These are phyloP conservation scores for Elanus axillaris DNA, from an alignment of 2,113 vertebrate genomes.

Conservation along the genomic window DNA sequence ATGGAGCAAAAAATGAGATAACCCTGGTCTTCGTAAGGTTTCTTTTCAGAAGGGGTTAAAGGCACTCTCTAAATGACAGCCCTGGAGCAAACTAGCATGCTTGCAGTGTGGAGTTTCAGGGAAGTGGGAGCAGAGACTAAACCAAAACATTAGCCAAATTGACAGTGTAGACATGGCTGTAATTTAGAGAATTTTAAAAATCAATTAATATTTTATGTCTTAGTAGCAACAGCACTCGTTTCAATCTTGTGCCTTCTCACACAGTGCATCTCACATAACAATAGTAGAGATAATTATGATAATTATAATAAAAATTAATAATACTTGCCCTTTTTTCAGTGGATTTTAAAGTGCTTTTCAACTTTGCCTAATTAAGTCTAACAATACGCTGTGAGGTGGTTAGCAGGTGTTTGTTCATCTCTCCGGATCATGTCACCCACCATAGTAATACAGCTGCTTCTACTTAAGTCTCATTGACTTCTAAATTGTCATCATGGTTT, in stretches of 20 bases:
- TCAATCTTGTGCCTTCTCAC: slow-evolving; percentile 10
- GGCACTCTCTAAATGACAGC: neutral
- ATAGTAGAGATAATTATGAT: slow-evolving; percentile 37
- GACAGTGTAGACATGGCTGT: neutral
- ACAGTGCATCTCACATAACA: neutral
- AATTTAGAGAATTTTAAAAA: slow-evolving; percentile 11
- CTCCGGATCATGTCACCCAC: slow-evolving; percentile 21
- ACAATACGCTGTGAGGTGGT: slow-evolving; percentile 8
- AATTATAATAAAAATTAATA: slow-evolving; percentile 58
- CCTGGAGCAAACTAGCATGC: neutral
- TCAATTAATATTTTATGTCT: neutral
- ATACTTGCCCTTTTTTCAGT: slow-evolving; percentile 28
- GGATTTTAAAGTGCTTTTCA: slow-evolving; percentile 48
- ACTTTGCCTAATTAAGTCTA: slow-evolving; percentile 34
- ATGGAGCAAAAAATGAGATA: neutral
- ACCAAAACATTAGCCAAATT: neutral
- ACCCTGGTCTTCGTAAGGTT: neutral
- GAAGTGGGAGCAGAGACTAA: neutral
- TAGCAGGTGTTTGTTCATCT: slow-evolving; percentile 53
- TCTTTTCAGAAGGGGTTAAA: neutral
- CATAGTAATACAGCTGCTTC: slow-evolving; percentile 34
- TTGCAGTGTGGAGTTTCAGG: neutral
- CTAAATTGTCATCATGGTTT: slow-evolving; percentile 18
- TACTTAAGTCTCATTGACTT: slow-evolving; percentile 47
- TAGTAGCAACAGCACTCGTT: neutral